Conservation (phyloP, 2,888 invertebrate species). For the Sinhomidia bicolor region DNA sequence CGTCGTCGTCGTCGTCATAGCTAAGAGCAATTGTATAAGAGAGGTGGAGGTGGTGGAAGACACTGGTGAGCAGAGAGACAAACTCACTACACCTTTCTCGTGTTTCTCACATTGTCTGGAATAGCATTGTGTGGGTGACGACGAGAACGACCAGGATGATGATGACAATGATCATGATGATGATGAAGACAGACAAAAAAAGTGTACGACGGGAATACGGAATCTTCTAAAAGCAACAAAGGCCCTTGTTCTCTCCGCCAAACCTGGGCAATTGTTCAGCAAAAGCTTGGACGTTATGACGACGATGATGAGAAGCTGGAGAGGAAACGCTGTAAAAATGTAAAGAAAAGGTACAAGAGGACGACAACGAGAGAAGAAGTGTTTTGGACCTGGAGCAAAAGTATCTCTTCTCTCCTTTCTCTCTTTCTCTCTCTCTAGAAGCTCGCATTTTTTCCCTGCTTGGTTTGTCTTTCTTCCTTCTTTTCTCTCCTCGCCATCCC, state of each 20-base stretch:
- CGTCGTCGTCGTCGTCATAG: too few species aligned
- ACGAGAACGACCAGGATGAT: too few species aligned
- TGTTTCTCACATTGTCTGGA: background rate
- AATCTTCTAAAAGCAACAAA: background rate
- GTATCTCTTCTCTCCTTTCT: background rate
- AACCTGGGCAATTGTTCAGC: too few species aligned
- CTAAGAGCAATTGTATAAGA: too few species aligned
- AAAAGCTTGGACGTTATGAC: background rate
- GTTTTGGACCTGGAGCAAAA: constrained; percentile 12
- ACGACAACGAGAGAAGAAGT: background rate
- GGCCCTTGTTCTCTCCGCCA: background rate
- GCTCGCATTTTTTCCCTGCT: background rate
- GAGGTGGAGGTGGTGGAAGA: too few species aligned
- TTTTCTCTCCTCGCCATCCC: background rate
- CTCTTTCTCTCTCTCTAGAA: background rate
- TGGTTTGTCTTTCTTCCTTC: background rate
- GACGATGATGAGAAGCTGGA: background rate
- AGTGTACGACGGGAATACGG: background rate
- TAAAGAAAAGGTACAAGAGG: background rate
- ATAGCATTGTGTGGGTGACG: background rate
- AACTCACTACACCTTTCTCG: background rate
- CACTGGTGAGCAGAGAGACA: background rate
- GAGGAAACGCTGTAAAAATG: background rate
- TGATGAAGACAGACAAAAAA: background rate
- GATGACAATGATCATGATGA: too few species aligned